These are phyloP conservation scores for Gallirallus australis DNA, from an alignment of 2,797 vertebrate genomes.

Conservation along the genomic window DNA sequence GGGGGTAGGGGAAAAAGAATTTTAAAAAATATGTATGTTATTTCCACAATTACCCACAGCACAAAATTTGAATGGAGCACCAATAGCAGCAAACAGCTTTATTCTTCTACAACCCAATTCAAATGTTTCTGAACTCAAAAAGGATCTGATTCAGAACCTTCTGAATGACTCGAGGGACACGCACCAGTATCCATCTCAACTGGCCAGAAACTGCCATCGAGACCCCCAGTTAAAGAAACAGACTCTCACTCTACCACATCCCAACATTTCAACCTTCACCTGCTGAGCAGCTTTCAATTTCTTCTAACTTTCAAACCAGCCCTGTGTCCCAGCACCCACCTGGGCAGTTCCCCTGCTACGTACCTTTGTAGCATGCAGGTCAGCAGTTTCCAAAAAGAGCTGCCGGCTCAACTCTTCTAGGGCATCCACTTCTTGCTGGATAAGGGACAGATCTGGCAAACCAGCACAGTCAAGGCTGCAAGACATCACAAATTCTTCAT, in stretches of 20 bases:
- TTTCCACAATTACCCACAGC: neutral
- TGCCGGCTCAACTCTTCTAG: slow-evolving; percentile 96
- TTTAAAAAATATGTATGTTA: neutral
- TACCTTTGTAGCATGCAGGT: slow-evolving; percentile 97
- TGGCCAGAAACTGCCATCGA: neutral
- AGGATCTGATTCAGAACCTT: neutral
- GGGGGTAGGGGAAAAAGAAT: neutral
- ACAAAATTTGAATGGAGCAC: neutral
- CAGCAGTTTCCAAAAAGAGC: slow-evolving; percentile 96
- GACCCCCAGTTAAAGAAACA: neutral
- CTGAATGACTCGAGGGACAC: neutral
- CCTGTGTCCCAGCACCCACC: neutral
- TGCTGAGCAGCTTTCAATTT: neutral
- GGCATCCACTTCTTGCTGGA: slow-evolving; percentile 97
- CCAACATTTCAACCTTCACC: neutral
- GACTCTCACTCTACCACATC: neutral
- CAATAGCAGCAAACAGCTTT: neutral
- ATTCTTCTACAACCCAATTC: neutral
- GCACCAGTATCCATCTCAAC: neutral
- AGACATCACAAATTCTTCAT: neutral
- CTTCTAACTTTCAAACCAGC: neutral
- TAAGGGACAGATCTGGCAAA: slow-evolving; percentile 90
- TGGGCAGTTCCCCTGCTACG: neutral
- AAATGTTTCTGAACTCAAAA: neutral
- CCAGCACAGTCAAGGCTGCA: slow-evolving; percentile 76